Conservation (phyloP, 2,113 vertebrate genomes). For the Otis tarda region DNA sequence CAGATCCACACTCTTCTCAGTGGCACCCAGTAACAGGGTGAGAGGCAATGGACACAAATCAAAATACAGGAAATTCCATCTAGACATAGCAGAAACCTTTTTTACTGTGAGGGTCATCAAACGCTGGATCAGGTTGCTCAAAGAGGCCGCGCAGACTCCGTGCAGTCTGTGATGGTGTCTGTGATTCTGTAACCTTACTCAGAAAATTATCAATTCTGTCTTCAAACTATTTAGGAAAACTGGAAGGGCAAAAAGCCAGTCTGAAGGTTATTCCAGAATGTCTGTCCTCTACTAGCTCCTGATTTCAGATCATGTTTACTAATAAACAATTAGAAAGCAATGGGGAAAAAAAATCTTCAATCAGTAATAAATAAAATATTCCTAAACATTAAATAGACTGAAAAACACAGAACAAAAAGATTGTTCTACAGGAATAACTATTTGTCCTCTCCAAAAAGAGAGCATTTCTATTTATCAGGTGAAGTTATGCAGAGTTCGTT, state of each 20-base stretch:
- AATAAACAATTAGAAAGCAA: not conserved
- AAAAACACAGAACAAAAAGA: not conserved
- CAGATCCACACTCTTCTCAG: not conserved
- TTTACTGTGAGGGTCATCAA: not conserved
- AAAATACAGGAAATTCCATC: not conserved
- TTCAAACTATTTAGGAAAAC: not conserved
- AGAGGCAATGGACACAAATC: not conserved
- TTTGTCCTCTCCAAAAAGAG: not conserved
- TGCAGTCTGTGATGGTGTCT: too few species aligned
- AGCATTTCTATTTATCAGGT: not conserved
- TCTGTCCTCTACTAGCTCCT: not conserved
- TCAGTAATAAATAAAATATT: not conserved
- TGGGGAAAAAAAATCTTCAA: not conserved
- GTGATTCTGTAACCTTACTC: not conserved
- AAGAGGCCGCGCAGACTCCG: not conserved
- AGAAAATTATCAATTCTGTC: not conserved
- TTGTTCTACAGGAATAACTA: not conserved
- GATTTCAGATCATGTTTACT: not conserved
- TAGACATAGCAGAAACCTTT: not conserved
- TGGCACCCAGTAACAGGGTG: accelerated
- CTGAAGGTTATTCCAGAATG: not conserved
- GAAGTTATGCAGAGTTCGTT: not conserved
- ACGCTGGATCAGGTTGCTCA: not conserved
- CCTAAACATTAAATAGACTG: not conserved
- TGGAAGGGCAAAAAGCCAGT: not conserved